These are phyloP conservation scores for Synanthedon andrenaeformis DNA, from an alignment of 2,888 invertebrate genomes.

Conservation along the genomic window DNA sequence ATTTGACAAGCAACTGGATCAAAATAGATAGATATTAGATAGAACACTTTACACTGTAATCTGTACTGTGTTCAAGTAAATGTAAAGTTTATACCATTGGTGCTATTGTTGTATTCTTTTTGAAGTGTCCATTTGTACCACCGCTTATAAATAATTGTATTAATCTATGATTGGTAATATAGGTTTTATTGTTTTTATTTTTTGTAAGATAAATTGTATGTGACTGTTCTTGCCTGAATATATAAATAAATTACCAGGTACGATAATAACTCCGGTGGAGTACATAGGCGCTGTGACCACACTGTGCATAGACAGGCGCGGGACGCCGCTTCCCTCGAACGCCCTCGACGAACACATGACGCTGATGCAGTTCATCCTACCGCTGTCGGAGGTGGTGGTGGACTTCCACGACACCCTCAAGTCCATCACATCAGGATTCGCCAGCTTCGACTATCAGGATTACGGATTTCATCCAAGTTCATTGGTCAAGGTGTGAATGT, in stretches of 20 bases:
- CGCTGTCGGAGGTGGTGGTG: constrained; percentile 92
- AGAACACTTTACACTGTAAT: too few species aligned
- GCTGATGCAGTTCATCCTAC: constrained; percentile 85
- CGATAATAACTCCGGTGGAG: constrained; percentile 87
- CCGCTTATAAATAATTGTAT: too few species aligned
- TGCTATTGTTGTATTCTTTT: too few species aligned
- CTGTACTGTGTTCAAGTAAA: too few species aligned
- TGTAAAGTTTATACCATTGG: too few species aligned
- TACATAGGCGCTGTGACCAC: constrained; percentile 78
- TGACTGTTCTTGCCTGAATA: too few species aligned
- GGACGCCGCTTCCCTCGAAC: constrained; percentile 72
- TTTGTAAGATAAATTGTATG: too few species aligned
- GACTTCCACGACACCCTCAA: constrained; percentile 96
- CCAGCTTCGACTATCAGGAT: constrained; percentile 94
- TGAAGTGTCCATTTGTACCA: too few species aligned
- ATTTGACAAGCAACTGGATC: not conserved
- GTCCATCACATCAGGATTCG: constrained; percentile 92
- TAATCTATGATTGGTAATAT: too few species aligned
- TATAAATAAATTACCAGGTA: too few species aligned
- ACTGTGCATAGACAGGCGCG: constrained; percentile 80
- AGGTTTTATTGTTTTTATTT: too few species aligned
- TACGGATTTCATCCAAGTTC: constrained; percentile 82
- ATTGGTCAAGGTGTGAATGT: constrained; percentile 78
- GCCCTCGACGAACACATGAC: constrained; percentile 87
- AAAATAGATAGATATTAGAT: too few species aligned